phyloP scores from a whole-genome alignment of 2,888 invertebrate species.

The Hypercompe scribonia region DNA sequence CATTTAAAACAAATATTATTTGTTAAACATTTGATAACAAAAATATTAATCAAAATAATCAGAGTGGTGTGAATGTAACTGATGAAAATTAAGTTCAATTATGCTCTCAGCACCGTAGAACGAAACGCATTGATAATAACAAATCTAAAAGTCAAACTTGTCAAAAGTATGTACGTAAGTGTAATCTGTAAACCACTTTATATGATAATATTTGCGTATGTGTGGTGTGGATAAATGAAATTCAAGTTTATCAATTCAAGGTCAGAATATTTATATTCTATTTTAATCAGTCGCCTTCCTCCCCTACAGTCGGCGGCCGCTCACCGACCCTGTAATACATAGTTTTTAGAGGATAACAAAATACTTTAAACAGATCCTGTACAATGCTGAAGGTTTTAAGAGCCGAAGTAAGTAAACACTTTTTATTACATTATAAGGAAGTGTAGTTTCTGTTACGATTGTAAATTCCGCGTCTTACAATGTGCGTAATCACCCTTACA shows the following conservation, averaged over 20 bases:
- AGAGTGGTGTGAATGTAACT: no score
- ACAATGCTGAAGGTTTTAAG: slow-evolving; percentile 79
- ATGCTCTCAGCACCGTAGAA: not conserved
- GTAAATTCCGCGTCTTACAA: not conserved
- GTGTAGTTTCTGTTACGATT: not conserved
- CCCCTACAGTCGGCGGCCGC: slow-evolving; percentile 62
- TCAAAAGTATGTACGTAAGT: slow-evolving; percentile 20
- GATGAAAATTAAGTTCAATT: not conserved
- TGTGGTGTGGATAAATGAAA: slow-evolving; percentile 50
- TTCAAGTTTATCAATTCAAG: slow-evolving; percentile 80
- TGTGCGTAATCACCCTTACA: slow-evolving; percentile 1
- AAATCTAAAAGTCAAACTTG: slow-evolving; percentile 3
- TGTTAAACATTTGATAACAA: not conserved
- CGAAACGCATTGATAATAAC: slow-evolving; percentile 5
- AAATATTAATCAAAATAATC: not conserved
- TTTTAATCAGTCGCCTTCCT: slow-evolving; percentile 79
- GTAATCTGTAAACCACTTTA: not conserved
- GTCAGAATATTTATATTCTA: slow-evolving; percentile 79
- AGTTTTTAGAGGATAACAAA: slow-evolving; percentile 16
- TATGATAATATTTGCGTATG: not conserved
- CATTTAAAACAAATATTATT: not conserved
- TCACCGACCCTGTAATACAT: slow-evolving; percentile 40
- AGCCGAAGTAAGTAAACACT: slow-evolving; percentile 75
- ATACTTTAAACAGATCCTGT: slow-evolving; percentile 40
- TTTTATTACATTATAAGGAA: not conserved